A percentile compares a stretch with the other conserved stretches of the same genome.
These are phyloP conservation scores for Pseudopleuronectes americanus DNA, from an alignment of 2,797 vertebrate genomes.

Conservation along the genomic window DNA sequence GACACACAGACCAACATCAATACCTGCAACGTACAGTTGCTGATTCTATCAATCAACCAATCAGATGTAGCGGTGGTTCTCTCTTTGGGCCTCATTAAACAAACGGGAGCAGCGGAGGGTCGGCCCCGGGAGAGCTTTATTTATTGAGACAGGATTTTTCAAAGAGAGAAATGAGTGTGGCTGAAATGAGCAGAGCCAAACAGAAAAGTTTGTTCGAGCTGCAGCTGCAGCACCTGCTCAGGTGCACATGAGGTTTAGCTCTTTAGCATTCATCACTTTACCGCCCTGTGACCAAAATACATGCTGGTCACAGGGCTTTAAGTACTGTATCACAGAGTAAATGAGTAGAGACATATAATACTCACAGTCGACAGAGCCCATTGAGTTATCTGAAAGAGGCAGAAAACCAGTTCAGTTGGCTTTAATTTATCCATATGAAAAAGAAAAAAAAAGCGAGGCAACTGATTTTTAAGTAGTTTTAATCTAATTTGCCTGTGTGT, in stretches of 20 bases:
- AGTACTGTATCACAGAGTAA: not conserved
- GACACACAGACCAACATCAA: conserved; percentile 53
- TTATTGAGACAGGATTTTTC: conserved; percentile 63
- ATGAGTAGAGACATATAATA: conserved; percentile 71
- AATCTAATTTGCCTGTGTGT: not conserved
- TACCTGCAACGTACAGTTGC: conserved; percentile 53
- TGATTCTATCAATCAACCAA: conserved; percentile 62
- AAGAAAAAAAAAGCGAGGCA: too few relatives aligned
- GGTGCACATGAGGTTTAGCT: conserved; percentile 25
- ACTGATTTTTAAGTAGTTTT: not conserved
- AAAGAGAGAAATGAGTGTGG: conserved; percentile 52
- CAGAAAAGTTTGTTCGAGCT: conserved; percentile 52
- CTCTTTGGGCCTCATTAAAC: conserved; percentile 78
- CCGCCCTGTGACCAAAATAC: conserved; percentile 34
- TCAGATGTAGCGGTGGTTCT: conserved; percentile 32
- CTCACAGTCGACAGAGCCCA: conserved; percentile 92
- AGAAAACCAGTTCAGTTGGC: conserved; percentile 36
- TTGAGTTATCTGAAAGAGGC: conserved; percentile 87
- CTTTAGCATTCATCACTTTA: conserved; percentile 50
- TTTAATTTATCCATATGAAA: not conserved
- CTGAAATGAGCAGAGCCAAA: conserved; percentile 47
- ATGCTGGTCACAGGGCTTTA: not conserved
- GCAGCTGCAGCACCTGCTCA: conserved; percentile 69
- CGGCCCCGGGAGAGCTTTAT: conserved; percentile 37
- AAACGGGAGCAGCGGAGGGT: conserved; percentile 47